phyloP scores from a whole-genome alignment of 2,888 invertebrate genomes.

The Erynnis tages region DNA sequence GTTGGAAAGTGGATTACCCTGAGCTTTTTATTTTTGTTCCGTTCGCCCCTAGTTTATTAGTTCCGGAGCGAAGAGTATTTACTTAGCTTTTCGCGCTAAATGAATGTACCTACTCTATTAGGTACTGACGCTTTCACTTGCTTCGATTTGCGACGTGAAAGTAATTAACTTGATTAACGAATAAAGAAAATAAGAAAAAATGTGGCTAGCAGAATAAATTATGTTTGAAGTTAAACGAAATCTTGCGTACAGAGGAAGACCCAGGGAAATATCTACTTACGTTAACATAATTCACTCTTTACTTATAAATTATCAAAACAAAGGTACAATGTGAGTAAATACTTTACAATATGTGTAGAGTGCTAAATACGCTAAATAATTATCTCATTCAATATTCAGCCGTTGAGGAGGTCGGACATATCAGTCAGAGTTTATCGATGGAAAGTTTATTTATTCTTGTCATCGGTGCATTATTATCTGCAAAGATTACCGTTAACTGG shows the following conservation, averaged over 20 bases:
- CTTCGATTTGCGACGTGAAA: constrained; percentile 23
- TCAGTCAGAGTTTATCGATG: constrained; percentile 21
- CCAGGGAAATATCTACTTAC: too few relatives aligned
- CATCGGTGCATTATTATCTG: constrained; percentile 28
- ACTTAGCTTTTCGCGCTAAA: constrained; percentile 14
- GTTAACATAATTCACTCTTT: too few relatives aligned
- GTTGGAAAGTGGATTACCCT: constrained; percentile 41
- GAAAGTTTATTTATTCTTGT: constrained; percentile 27
- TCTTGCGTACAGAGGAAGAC: too few relatives aligned
- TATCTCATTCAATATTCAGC: constrained; percentile 47
- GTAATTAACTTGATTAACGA: not conserved
- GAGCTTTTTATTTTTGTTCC: constrained; percentile 36
- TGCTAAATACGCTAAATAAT: too few relatives aligned
- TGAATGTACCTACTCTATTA: not conserved
- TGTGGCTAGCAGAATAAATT: too few relatives aligned
- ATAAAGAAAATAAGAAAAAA: too few relatives aligned
- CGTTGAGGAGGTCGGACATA: constrained; percentile 30
- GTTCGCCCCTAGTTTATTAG: constrained; percentile 21
- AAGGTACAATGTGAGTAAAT: too few relatives aligned
- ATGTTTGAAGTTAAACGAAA: too few relatives aligned
- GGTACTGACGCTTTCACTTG: not conserved
- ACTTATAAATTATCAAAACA: too few relatives aligned
- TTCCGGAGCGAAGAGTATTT: constrained; percentile 24
- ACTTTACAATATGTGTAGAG: too few relatives aligned
- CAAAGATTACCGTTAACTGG: constrained; percentile 30